Percentiles rank a stretch among this genome's conserved stretches.
Conservation (phyloP, 2,113 vertebrate genomes). For the Hucho hucho region DNA sequence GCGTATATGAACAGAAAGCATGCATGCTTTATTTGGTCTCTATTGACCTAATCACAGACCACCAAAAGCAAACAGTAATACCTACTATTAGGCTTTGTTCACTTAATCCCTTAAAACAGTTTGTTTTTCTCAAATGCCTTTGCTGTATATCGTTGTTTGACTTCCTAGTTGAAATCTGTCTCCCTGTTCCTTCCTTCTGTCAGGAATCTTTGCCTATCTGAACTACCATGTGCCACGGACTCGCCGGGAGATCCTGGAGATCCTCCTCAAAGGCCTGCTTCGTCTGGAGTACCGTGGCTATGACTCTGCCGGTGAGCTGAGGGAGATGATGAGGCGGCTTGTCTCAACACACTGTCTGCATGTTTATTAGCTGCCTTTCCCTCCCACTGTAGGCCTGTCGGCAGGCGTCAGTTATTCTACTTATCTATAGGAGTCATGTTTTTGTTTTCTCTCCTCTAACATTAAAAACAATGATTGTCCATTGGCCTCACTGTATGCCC, state of each 20-base stretch:
- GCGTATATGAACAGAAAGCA: background rate
- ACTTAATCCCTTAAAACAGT: background rate
- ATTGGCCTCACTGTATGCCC: background rate
- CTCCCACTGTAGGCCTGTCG: background rate
- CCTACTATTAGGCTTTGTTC: background rate
- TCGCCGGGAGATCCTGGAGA: conserved; percentile 94
- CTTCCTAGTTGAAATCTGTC: background rate
- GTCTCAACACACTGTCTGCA: background rate
- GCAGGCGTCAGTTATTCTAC: background rate
- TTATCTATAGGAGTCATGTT: background rate
- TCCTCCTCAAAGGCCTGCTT: conserved; percentile 92
- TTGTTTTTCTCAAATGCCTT: background rate
- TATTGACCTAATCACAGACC: too few relatives aligned
- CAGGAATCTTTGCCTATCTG: conserved; percentile 98
- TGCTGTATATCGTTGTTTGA: background rate
- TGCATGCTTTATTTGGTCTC: background rate
- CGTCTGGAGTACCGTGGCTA: conserved; percentile 97
- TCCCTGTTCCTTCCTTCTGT: conserved; percentile 62
- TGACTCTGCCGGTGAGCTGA: conserved; percentile 88
- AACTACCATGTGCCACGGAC: conserved; percentile 97
- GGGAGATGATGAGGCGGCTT: conserved; percentile 9
- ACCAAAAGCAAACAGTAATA: background rate
- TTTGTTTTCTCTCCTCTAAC: background rate
- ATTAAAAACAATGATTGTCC: background rate
- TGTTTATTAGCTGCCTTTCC: conserved; percentile 8